Evolutionary conservation across 2,113 vertebrate genomes (phyloP).

Genomic region (Sebastes fasciatus): DNA sequence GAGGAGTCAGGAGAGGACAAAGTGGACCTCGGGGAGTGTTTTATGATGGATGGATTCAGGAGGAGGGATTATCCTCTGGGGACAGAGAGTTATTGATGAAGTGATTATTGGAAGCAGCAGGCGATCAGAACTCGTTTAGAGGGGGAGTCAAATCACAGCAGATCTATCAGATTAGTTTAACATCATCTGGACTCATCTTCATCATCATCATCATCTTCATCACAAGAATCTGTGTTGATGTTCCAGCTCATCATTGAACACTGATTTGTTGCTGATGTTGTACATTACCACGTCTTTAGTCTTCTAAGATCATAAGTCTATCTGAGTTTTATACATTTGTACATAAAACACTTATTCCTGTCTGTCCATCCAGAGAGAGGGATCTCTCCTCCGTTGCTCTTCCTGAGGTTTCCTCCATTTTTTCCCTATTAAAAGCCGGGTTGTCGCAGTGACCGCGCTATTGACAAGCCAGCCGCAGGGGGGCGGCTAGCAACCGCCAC

Average conservation of each 20-base stretch:
- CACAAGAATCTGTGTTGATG: background rate
- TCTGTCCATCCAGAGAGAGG: background rate
- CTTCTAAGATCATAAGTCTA: background rate
- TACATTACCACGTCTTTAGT: background rate
- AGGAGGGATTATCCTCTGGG: background rate
- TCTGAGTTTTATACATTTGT: background rate
- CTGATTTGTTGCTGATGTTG: background rate
- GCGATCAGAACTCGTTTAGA: constrained; percentile 52
- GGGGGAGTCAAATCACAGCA: background rate
- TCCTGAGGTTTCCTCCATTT: background rate
- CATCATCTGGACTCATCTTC: background rate
- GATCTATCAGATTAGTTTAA: constrained; percentile 2
- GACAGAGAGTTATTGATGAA: constrained; percentile 63
- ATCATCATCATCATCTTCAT: background rate
- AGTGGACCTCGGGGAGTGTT: constrained; percentile 40
- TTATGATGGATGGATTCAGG: constrained; percentile 10
- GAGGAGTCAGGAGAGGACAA: constrained; percentile 12
- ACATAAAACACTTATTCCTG: background rate
- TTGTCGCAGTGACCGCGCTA: too few relatives aligned
- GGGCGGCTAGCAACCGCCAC: too few relatives aligned
- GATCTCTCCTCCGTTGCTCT: background rate
- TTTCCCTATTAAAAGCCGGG: background rate
- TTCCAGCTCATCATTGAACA: background rate
- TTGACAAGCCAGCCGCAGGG: too few relatives aligned
- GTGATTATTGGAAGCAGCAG: constrained; percentile 49